Evolutionary conservation across 2,113 vertebrate genomes (phyloP), one percentile per base, ranked within the genome.

Genomic region (Eurystomus gularis): DNA sequence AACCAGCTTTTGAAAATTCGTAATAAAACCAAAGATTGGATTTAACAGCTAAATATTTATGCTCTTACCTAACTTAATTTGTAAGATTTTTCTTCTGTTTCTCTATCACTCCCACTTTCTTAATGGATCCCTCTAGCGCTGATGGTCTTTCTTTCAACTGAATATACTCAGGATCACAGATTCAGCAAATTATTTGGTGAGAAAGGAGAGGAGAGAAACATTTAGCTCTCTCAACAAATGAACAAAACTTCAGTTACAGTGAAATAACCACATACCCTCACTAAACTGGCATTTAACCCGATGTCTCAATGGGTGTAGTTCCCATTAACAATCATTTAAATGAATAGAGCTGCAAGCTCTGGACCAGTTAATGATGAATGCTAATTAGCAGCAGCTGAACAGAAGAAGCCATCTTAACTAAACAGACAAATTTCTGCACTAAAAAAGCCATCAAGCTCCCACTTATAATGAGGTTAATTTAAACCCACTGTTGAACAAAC

Each of bases 281-380:
- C 96, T 96, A 98, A 96, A 83, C 64, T 95, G 84, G 60, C 69
- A 96, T 97, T 97, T 97, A 97, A 93, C 68, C 65, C 86, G n/a
- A 29, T 82, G 83, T 89, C 65, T 7, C 82, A 95, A 68, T 39
- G 71, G 49, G 35, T 39, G 15, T 91, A 92, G 62, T 86, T 97
- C 57, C 95, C 62, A 93, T 91, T 96, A 96, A 85, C 90, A 95
- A 93, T 95, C 23, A 93, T 82, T 85, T 94, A 96, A 95, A 91
- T 81, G 66, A 98, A 79, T 35, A 96, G 52, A 88, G 90, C 81
- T 89, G 66, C 72, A 96, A 94, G 61, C 68, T 97, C 62, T 88
- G 83, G 73, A 91, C 88, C 66, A 79, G 69, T 86, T 94, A 98
- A 76, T 97, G 93, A 97, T 90, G 81, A 82, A 92, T 97, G 58